Conservation (phyloP, 2,113 vertebrate species). For the Prunella fulvescens region DNA sequence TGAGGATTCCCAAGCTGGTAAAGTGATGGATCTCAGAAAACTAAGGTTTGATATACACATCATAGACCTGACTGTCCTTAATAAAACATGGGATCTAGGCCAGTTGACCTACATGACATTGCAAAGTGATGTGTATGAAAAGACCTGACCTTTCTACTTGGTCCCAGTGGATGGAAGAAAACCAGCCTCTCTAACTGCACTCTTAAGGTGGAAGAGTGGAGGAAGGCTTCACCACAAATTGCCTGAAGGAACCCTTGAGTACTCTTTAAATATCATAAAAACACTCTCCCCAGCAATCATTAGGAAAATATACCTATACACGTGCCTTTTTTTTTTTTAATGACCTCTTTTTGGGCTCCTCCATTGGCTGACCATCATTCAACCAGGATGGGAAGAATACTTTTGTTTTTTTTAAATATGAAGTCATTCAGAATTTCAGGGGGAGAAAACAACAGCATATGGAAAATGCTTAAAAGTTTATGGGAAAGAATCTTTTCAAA, state of each 20-base stretch:
- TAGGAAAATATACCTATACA: background rate
- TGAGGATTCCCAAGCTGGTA: background rate
- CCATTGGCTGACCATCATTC: background rate
- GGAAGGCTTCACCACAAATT: background rate
- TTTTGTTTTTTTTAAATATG: background rate
- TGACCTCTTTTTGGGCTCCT: background rate
- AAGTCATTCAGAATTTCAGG: background rate
- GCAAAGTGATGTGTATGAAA: background rate
- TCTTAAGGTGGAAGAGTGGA: background rate
- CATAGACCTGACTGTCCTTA: background rate
- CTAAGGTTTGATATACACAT: background rate
- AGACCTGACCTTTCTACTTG: background rate
- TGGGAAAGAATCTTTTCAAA: background rate
- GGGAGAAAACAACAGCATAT: background rate
- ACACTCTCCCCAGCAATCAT: background rate
- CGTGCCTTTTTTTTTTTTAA: rapidly evolving
- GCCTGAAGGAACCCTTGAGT: background rate
- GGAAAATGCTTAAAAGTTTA: background rate
- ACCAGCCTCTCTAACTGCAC: background rate
- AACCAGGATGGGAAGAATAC: background rate
- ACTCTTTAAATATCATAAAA: background rate
- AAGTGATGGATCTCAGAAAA: background rate
- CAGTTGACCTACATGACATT: background rate
- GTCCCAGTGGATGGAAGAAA: background rate
- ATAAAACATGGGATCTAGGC: background rate